These are phyloP conservation scores for Dasypogon diadema DNA, from an alignment of 2,888 invertebrate species.

Conservation along the genomic window DNA sequence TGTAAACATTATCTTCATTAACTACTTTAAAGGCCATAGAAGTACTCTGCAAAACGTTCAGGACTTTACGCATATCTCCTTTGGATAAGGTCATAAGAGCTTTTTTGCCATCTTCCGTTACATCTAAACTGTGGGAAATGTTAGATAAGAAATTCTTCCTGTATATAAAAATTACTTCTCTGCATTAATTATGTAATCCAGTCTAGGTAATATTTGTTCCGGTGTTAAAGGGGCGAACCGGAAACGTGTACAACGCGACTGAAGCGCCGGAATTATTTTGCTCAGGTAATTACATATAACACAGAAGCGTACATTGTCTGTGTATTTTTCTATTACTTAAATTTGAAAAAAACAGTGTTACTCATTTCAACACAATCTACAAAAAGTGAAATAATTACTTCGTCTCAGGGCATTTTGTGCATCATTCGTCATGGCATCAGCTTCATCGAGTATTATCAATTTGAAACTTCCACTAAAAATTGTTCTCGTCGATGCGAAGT, in stretches of 20 bases:
- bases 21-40: slow-evolving; percentile 92
- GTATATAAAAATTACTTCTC: slow-evolving; percentile 75
- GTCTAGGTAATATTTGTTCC: slow-evolving; percentile 89
- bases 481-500: slow-evolving; percentile 96
- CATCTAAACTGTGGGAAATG: slow-evolving; percentile 74
- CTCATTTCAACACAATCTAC: too few relatives aligned
- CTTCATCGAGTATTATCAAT: slow-evolving; percentile 96
- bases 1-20: slow-evolving; percentile 90
- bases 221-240: slow-evolving; percentile 91
- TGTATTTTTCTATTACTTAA: slow-evolving; percentile 97
- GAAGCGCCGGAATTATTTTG: slow-evolving; percentile 98
- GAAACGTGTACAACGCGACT: slow-evolving; percentile 97
- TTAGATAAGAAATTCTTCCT: neutral
- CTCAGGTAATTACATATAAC: slow-evolving; percentile 98
- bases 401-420: slow-evolving; percentile 97
- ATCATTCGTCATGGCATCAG: slow-evolving; percentile 99
- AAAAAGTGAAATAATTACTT: slow-evolving; percentile 72
- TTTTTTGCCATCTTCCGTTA: slow-evolving; percentile 88
- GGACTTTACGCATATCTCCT: slow-evolving; percentile 97
- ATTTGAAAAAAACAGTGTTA: neutral
- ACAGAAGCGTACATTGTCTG: slow-evolving; percentile 98
- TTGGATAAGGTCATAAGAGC: slow-evolving; percentile 90
- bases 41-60: slow-evolving; percentile 97
- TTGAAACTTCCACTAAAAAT: slow-evolving; percentile 95
- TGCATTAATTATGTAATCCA: slow-evolving; percentile 84